Conservation (phyloP, 2,888 invertebrate genomes). For the Phyllotreta striolata region DNA sequence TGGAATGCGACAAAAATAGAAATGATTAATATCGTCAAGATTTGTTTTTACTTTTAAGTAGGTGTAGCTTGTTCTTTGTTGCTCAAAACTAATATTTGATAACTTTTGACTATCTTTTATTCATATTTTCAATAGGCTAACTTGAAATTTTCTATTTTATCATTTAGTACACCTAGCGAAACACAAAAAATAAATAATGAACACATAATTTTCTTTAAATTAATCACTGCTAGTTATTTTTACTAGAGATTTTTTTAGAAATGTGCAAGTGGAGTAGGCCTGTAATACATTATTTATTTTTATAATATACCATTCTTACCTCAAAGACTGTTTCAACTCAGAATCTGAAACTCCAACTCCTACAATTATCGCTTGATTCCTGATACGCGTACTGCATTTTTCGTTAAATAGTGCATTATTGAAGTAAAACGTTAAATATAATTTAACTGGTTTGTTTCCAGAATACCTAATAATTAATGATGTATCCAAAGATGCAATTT, state of each 20-base stretch:
- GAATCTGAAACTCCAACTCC: constrained; percentile 64
- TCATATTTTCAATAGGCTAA: no score
- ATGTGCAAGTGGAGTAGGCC: no score
- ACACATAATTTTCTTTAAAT: no score
- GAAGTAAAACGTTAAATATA: constrained; percentile 42
- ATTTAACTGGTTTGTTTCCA: constrained; percentile 16
- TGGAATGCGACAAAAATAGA: no score
- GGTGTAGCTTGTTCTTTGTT: not conserved
- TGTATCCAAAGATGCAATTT: constrained; percentile 20
- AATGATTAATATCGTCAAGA: no score
- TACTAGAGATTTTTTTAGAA: no score
- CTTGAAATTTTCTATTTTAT: not conserved
- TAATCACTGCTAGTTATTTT: no score
- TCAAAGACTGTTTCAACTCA: constrained; percentile 59
- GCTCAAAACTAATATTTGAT: not conserved
- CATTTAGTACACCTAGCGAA: not conserved
- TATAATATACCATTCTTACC: constrained; percentile 6
- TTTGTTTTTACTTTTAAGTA: not conserved
- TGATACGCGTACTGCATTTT: constrained; percentile 20
- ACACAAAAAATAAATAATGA: no score
- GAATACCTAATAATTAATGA: constrained; percentile 36
- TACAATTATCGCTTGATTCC: constrained; percentile 61
- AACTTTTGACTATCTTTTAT: not conserved
- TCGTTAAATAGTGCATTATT: constrained; percentile 46
- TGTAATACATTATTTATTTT: no score